Base-by-base conservation (phyloP, 2,113 vertebrate species). In the Oreocharis arfaki region DNA sequence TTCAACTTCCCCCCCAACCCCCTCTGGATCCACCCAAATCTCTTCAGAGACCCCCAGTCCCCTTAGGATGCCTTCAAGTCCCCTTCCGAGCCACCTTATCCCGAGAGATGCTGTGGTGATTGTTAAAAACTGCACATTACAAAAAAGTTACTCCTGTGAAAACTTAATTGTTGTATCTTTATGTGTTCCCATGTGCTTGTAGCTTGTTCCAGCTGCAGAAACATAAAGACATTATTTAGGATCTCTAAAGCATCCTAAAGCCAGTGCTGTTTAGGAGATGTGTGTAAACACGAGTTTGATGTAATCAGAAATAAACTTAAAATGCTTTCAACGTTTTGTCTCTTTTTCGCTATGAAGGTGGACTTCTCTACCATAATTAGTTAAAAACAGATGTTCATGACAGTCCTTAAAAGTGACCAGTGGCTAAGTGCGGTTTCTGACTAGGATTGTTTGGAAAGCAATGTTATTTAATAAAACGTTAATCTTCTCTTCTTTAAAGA, bases 111-210 rank as follows among this genome's bases (percentile, higher is more conserved):
- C 32, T n/a, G 59, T 69, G 47, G 8, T 39, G 39, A 5, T 23
- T 44, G 8, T 16, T 61, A 10, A 0, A 19, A 59, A 6, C 22
- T 37, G 55, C 46, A 13, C 7, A 2, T 19, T 27, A 2, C 33
- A 5, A 79, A 16, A 3, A 4, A 3, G 0, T 44, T 33, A 15
- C 20, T 52, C 19, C 16, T 69, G 1, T 12, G 19, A 35, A 64
- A 64, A 21, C 11, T 6, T 37, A 8, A 16, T 15, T 37, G 3
- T 52, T 2, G 0, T 39, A 5, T 33, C 12, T 11, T 46, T 7
- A 19, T 7, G 0, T 3, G 3, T 35, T 76, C 20, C 32, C 0
- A 0, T 7, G 18, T 41, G 13, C 20, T 21, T 44, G 60, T 41
- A 41, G 28, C 59, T 64, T 55, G 22, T 68, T 89, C 17, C 28